phyloP scores from a whole-genome alignment of 2,888 invertebrate genomes.

The Heteropelma amictum region DNA sequence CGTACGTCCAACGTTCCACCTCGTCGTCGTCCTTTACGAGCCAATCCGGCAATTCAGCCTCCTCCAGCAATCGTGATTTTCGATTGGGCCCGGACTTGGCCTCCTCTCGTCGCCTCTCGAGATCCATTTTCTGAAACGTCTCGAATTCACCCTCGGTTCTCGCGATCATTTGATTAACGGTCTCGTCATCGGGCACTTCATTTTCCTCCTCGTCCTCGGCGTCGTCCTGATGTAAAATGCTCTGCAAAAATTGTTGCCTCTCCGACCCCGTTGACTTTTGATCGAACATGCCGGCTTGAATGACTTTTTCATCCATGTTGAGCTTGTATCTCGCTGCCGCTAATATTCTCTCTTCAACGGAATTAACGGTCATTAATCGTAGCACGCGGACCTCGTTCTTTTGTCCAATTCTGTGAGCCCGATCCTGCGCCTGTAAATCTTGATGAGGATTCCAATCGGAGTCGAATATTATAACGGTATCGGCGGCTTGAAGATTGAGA shows the following conservation, averaged over 20 bases:
- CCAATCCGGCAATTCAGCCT: conserved; percentile 97
- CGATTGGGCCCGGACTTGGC: conserved; percentile 85
- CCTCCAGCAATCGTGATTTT: conserved; percentile 93
- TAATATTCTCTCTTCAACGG: conserved; percentile 98
- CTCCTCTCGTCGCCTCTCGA: conserved; percentile 91
- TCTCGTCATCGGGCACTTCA: conserved; percentile 98
- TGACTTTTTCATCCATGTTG: conserved; percentile 99
- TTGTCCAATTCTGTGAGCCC: conserved; percentile 99
- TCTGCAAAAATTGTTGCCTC: conserved; percentile 96
- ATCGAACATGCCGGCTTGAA: conserved; percentile 99
- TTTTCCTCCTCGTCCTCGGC: conserved; percentile 97
- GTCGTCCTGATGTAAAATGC: conserved; percentile 95
- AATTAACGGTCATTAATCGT: conserved; percentile 98
- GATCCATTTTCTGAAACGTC: conserved; percentile 93
- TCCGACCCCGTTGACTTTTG: conserved; percentile 99
- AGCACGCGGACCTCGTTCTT: conserved; percentile 98
- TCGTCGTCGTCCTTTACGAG: conserved; percentile 96
- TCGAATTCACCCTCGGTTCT: conserved; percentile 97
- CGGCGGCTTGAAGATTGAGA: conserved; percentile 98
- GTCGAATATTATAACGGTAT: conserved; percentile 99
- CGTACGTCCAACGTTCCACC: conserved; percentile 84
- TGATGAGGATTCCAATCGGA: conserved; percentile 99
- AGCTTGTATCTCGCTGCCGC: conserved; percentile 98
- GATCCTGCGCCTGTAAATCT: conserved; percentile 99
- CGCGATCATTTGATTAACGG: conserved; percentile 99